Percentiles rank a stretch among this genome's conserved stretches.
These are phyloP conservation scores for Coregonus sp. DNA, from an alignment of 2,797 vertebrate species.

Conservation along the genomic window DNA sequence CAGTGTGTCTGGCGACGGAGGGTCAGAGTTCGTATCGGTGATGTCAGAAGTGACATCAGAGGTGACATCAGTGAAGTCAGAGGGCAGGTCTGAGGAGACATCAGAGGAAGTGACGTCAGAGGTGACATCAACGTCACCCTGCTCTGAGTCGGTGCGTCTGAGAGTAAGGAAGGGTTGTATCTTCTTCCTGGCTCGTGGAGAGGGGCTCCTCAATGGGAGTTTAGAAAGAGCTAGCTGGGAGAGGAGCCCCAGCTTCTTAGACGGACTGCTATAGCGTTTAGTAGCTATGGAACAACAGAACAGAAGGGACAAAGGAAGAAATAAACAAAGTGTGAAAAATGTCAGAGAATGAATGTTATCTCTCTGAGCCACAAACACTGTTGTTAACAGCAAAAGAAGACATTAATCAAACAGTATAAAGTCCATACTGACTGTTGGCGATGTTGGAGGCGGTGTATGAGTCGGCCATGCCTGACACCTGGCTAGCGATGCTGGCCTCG, in stretches of 20 bases:
- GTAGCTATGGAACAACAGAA: conserved; percentile 67
- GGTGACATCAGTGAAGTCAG: conserved; percentile 53
- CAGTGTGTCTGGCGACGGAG: conserved; percentile 61
- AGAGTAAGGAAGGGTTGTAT: conserved; percentile 72
- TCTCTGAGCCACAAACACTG: background rate
- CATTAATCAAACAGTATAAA: background rate
- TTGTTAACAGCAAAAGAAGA: background rate
- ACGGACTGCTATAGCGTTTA: conserved; percentile 69
- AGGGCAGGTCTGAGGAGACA: conserved; percentile 33
- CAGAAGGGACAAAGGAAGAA: conserved; percentile 51
- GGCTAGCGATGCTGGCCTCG: conserved; percentile 95
- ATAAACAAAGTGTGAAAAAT: conserved; percentile 31
- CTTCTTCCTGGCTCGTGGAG: conserved; percentile 57
- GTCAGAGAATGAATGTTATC: background rate
- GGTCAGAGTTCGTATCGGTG: conserved; percentile 54
- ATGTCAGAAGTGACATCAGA: conserved; percentile 56
- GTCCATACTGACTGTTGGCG: conserved; percentile 86
- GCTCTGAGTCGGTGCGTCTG: conserved; percentile 66
- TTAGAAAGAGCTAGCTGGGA: conserved; percentile 83
- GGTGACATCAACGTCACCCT: conserved; percentile 13
- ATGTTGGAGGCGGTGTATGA: conserved; percentile 93
- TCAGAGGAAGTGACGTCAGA: conserved; percentile 37
- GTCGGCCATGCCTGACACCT: conserved; percentile 93
- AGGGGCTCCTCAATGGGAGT: conserved; percentile 65
- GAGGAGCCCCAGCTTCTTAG: conserved; percentile 84